Percentiles rank a stretch among this genome's conserved stretches.
phyloP scores from a whole-genome alignment of 2,797 vertebrate genomes.

The Cyclopterus lumpus region DNA sequence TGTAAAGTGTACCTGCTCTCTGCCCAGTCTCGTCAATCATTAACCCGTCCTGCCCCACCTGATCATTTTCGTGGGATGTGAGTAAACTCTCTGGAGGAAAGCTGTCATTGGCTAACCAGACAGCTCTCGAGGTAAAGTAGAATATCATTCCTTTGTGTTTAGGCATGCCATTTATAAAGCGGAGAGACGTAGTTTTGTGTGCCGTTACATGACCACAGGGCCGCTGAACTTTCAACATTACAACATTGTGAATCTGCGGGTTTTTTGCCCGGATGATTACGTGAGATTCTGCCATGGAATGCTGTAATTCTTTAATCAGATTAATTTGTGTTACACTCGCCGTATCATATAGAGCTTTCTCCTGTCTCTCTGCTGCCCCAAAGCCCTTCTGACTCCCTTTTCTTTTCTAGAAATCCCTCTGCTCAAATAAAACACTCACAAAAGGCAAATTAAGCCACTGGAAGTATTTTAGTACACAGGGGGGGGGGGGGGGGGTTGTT shows the following conservation, averaged over 20 bases:
- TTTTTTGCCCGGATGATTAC: conserved; percentile 61
- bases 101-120: neutral
- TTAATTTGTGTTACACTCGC: conserved; percentile 74
- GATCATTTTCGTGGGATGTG: conserved; percentile 11
- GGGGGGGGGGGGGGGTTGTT: neutral
- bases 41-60: conserved; percentile 63
- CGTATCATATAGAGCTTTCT: conserved; percentile 53
- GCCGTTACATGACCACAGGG: conserved; percentile 16
- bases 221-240: conserved; percentile 49
- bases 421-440: neutral
- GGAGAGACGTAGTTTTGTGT: neutral
- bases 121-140: neutral
- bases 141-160: conserved; percentile 29
- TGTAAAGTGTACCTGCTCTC: conserved; percentile 54
- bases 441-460: neutral
- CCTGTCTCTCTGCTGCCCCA: conserved; percentile 38
- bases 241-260: conserved; percentile 54
- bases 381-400: conserved; percentile 36
- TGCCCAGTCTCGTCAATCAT: conserved; percentile 66
- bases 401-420: conserved; percentile 8
- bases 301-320: conserved; percentile 85
- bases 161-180: neutral
- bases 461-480: conserved; percentile 1
- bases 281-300: conserved; percentile 75
- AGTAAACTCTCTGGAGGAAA: conserved; percentile 10